Evolutionary conservation across 2,888 invertebrate genomes (phyloP).

Genomic region (Digitonthophagus gazella): DNA sequence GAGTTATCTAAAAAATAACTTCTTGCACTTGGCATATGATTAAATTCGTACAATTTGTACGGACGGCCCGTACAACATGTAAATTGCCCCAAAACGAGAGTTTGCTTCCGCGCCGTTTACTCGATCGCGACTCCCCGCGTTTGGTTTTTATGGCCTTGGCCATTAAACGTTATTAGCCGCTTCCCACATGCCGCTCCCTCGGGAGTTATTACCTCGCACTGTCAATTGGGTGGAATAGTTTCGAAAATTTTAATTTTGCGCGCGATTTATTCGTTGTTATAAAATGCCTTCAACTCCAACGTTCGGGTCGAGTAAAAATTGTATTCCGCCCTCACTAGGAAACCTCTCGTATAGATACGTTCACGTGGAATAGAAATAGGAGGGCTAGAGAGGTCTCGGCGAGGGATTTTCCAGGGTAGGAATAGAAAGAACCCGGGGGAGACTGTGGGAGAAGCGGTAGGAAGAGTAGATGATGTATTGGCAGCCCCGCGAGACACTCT

Average conservation of each 20-base stretch:
- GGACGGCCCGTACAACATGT: constrained; percentile 41
- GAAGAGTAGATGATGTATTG: constrained; percentile 49
- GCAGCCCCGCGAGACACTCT: constrained; percentile 38
- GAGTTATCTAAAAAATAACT: not conserved
- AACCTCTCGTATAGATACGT: not conserved
- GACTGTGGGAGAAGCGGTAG: constrained; percentile 14
- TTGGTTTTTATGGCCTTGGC: constrained; percentile 42
- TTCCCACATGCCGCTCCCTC: constrained; percentile 3
- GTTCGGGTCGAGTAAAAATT: not conserved
- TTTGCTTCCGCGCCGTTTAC: constrained; percentile 44
- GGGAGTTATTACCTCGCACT: not conserved
- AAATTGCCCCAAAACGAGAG: constrained; percentile 42
- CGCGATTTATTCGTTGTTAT: not conserved
- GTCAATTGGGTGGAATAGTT: not conserved
- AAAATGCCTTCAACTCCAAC: not conserved
- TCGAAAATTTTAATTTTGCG: not conserved
- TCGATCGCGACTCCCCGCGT: constrained; percentile 42
- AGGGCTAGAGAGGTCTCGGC: not conserved
- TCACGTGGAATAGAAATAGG: not conserved
- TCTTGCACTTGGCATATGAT: constrained; percentile 21
- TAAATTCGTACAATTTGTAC: constrained; percentile 29
- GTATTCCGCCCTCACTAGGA: not conserved
- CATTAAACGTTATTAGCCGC: constrained; percentile 43
- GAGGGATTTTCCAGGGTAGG: not conserved
- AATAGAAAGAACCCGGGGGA: not conserved